Percentiles rank a stretch among this genome's conserved stretches.
phyloP scores from a whole-genome alignment of 2,113 vertebrate genomes.

The Chlorodrepanis virens region DNA sequence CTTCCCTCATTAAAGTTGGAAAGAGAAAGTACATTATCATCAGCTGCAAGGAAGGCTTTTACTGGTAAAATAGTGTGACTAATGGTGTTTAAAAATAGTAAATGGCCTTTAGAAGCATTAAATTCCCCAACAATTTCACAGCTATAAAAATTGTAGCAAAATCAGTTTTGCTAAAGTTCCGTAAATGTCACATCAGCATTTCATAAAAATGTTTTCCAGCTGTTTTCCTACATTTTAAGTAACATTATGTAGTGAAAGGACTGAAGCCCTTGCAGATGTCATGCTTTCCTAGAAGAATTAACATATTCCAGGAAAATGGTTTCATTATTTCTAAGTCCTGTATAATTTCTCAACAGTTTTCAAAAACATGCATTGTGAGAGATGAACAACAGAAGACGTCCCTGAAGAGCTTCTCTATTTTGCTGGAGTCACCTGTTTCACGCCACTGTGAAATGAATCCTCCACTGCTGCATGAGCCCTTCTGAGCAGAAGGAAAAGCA shows the following conservation, averaged over 20 bases:
- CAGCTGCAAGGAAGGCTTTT: background rate
- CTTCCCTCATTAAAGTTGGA: background rate
- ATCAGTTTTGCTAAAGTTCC: background rate
- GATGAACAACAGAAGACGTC: accelerated
- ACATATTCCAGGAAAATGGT: background rate
- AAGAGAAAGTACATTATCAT: background rate
- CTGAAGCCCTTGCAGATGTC: background rate
- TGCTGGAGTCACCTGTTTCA: accelerated
- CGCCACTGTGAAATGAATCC: background rate
- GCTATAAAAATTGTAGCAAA: background rate
- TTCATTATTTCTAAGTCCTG: background rate
- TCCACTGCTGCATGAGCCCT: background rate
- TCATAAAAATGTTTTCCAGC: background rate
- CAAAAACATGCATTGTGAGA: background rate
- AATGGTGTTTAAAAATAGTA: background rate
- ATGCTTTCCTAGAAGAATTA: background rate
- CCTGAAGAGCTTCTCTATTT: background rate
- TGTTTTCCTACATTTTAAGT: background rate
- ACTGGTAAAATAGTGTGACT: background rate
- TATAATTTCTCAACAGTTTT: background rate
- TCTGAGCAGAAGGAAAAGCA: background rate
- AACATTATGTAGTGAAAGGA: background rate
- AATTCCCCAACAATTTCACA: background rate
- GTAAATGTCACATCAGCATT: background rate
- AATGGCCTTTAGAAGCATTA: background rate